Base-by-base conservation (phyloP, 1,140 invertebrate species). In the Telenomus remus region DNA sequence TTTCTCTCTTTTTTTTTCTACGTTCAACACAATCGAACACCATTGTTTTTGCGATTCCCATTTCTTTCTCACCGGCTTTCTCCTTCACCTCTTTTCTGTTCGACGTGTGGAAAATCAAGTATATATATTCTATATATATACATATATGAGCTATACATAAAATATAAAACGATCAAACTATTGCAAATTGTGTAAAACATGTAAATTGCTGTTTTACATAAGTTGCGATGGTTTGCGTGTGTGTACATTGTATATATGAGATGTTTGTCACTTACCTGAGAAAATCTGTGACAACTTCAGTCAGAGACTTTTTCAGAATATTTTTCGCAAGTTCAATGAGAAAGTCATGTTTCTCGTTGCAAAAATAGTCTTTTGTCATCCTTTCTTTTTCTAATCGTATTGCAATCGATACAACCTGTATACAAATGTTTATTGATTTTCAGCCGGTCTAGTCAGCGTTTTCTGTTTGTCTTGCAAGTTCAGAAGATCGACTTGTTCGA, bases 231-330 rank as follows among this genome's bases (percentile, higher is more conserved):
- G 74, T 77, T 77, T 72, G 71, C 74, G 63, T 51, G 19, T 46
- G 10, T 77, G 69, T 73, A 78, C 63, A 78, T 73, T 65, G 43
- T 75, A 57, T 75, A 75, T 75, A 75, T 75, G 72, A 75, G 59
- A 43, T 59, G 48, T 64, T 75, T 69, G 59, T 69, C 64, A 64
- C 57, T 61, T 66, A 55, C 37, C 13, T 56, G 50, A 60, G 34
- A 50, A 27, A 27, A 6, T 6, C 19, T 27, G 19, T 1, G 19
- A 27, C 19, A 27, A 27, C 19, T 27, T 6, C n/a, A n/a, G n/a
- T 1, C 19, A 1, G 19, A 6, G 19, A 27, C 19, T 27, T 27
- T 27, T 27, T 27, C 19, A 27, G 19, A 27, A 1, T 27, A 27
- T 27, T 27, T 27, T 27, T 27, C 19, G 19, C 19, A 3, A 6